Conservation (phyloP, 2,797 vertebrate genomes). For the Lepilemur ruficaudatus region DNA sequence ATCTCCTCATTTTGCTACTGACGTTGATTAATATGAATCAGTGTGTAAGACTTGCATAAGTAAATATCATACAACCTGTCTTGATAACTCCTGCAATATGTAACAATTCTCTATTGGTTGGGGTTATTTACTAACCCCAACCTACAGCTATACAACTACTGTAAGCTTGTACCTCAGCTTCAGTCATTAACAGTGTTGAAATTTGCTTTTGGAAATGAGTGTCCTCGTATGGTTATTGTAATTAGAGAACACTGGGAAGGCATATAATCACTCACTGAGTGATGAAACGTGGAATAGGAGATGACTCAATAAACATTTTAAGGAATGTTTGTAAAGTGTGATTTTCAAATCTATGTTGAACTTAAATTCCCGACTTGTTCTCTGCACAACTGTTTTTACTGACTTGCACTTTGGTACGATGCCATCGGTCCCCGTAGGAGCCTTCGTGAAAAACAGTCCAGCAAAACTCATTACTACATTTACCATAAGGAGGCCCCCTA, state of each 20-base stretch:
- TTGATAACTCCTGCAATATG: neutral
- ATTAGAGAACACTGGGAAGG: constrained; percentile 39
- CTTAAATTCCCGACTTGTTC: constrained; percentile 60
- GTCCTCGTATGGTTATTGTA: constrained; percentile 24
- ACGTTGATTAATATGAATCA: neutral
- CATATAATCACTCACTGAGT: neutral
- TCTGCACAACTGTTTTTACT: constrained; percentile 53
- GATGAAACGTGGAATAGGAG: constrained; percentile 31
- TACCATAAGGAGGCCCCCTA: neutral
- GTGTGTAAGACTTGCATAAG: neutral
- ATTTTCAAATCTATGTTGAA: constrained; percentile 68
- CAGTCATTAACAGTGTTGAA: neutral
- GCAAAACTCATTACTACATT: neutral
- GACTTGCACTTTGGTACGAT: constrained; percentile 41
- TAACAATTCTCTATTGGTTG: neutral
- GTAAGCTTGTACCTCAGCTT: neutral
- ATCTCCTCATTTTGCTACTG: neutral
- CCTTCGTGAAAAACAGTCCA: neutral
- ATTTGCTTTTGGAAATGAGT: constrained; percentile 27
- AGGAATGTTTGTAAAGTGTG: constrained; percentile 73
- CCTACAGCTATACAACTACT: neutral
- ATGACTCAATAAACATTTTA: constrained; percentile 71
- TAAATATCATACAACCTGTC: neutral
- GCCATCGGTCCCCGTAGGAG: neutral
- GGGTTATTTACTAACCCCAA: neutral